These are phyloP conservation scores for Thymelicus acteon DNA, from an alignment of 2,888 invertebrate species.

Conservation along the genomic window DNA sequence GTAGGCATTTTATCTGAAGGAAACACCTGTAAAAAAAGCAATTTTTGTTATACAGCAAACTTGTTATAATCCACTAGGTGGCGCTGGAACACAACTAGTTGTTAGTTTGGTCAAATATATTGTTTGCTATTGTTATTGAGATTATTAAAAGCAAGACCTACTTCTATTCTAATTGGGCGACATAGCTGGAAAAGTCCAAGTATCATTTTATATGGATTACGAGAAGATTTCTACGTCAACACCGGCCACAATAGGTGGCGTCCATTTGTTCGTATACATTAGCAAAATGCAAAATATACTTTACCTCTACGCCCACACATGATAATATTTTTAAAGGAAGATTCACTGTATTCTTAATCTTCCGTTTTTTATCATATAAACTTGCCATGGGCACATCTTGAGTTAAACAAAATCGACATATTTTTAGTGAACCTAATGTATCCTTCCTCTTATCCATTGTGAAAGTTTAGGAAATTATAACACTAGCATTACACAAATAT, in stretches of 20 bases:
- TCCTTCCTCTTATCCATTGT: slow-evolving; percentile 86
- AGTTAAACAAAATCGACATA: slow-evolving; percentile 91
- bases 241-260: slow-evolving; percentile 44
- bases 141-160: not conserved
- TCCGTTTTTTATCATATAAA: slow-evolving; percentile 86
- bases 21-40: slow-evolving; percentile 74
- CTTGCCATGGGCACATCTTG: slow-evolving; percentile 86
- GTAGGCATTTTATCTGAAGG: slow-evolving; percentile 90
- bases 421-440: slow-evolving; percentile 85
- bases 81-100: slow-evolving; percentile 39
- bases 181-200: not conserved
- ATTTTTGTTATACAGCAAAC: not conserved
- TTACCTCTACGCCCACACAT: slow-evolving; percentile 91
- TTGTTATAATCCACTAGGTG: slow-evolving; percentile 43
- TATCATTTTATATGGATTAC: not conserved
- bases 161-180: not conserved
- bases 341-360: slow-evolving; percentile 86
- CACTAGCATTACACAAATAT: slow-evolving; percentile 41
- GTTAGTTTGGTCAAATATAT: not conserved
- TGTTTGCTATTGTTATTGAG: too few relatives aligned
- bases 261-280: slow-evolving; percentile 39
- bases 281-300: slow-evolving; percentile 5
- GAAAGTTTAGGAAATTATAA: slow-evolving; percentile 38
- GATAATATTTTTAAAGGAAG: slow-evolving; percentile 91
- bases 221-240: slow-evolving; percentile 2